Conservation (phyloP, 1,140 invertebrate species). For the Drosophila novamexicana region DNA sequence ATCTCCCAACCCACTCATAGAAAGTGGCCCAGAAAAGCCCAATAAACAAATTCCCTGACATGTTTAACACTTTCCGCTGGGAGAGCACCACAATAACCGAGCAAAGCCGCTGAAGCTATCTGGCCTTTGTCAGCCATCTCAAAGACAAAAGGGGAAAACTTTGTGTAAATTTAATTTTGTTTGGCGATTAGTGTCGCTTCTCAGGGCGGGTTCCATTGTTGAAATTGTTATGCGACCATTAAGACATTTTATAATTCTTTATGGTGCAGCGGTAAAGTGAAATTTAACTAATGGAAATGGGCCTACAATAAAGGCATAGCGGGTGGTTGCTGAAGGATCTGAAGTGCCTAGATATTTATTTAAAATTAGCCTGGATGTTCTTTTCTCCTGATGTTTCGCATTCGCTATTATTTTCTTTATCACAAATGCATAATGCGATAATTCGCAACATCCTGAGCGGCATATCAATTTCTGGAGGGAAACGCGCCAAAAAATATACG, state of each 20-base stretch:
- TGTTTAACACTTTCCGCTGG: constrained; percentile 80
- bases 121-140: constrained; percentile 67
- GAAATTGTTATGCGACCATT: constrained; percentile 81
- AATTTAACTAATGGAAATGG: constrained; percentile 68
- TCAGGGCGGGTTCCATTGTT: constrained; percentile 60
- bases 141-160: constrained; percentile 58
- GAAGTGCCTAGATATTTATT: constrained; percentile 17
- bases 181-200: constrained; percentile 81
- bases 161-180: constrained; percentile 83
- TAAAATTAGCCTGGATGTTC: constrained; percentile 55
- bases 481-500: constrained; percentile 13
- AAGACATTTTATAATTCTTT: constrained; percentile 84
- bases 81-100: constrained; percentile 37
- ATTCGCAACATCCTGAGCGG: constrained; percentile 69
- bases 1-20: not conserved
- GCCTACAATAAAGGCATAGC: constrained; percentile 27
- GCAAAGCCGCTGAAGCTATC: constrained; percentile 57
- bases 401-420: constrained; percentile 39
- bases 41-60: constrained; percentile 83
- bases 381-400: constrained; percentile 4
- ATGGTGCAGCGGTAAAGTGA: constrained; percentile 50
- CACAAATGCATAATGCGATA: constrained; percentile 66
- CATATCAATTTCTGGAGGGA: constrained; percentile 61
- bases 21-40: constrained; percentile 49
- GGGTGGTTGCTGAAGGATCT: constrained; percentile 33